phyloP scores from a whole-genome alignment of 1,140 invertebrate genomes.

The Eupristina koningsbergeri region DNA sequence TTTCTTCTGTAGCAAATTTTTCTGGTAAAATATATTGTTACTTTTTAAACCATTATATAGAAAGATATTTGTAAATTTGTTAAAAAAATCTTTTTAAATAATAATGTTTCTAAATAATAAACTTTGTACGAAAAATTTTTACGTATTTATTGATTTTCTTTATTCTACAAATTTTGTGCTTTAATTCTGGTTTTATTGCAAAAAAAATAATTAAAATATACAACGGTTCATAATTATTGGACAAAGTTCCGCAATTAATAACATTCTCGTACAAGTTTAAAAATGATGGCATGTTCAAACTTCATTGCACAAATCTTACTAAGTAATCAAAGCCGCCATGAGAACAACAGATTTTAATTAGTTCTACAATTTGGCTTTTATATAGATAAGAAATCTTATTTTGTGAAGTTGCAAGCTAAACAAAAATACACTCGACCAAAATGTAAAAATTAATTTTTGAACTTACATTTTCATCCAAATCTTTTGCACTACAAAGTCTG shows the following conservation, averaged over 20 bases:
- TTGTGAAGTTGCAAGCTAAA: background rate
- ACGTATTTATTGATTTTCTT: no score
- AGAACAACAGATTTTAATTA: slow-evolving; percentile 6
- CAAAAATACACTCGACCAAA: background rate
- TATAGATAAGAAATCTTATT: slow-evolving; percentile 10
- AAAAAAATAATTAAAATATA: no score
- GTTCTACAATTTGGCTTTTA: background rate
- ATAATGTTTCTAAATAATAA: no score
- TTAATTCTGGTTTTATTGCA: background rate
- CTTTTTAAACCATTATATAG: no score
- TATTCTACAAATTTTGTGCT: no score
- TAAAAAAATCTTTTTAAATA: no score
- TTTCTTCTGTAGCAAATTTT: background rate
- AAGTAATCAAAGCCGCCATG: slow-evolving; percentile 6
- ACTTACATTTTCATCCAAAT: no score
- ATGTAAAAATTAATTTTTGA: background rate
- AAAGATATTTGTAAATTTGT: no score
- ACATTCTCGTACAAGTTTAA: background rate
- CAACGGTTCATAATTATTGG: background rate
- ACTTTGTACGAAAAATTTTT: background rate
- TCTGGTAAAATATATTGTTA: background rate
- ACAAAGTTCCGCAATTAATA: background rate
- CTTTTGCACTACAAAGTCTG: background rate
- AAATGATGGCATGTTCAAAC: background rate
- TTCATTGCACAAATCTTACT: background rate